Evolutionary conservation across 2,113 vertebrate genomes (phyloP).

Genomic region (Panthera tigris): DNA sequence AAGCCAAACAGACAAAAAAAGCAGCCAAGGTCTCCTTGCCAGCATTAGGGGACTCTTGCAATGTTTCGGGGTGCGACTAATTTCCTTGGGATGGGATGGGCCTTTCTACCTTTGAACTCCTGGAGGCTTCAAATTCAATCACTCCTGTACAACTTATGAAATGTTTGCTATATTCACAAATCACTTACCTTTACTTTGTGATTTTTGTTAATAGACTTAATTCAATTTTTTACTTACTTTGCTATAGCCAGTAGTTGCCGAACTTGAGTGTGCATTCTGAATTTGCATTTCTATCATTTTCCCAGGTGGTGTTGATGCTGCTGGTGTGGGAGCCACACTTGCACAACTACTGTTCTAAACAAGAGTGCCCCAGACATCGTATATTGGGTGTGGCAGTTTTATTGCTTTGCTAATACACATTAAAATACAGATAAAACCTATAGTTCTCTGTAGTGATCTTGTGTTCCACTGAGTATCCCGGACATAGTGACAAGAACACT

Average conservation of each 20-base stretch:
- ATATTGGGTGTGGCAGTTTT: not conserved
- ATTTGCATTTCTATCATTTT: not conserved
- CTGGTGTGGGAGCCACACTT: too few species aligned
- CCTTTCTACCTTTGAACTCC: not conserved
- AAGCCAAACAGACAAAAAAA: not conserved
- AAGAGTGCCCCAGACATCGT: not conserved
- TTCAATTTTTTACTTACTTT: not conserved
- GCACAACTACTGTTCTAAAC: not conserved
- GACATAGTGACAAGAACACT: not conserved
- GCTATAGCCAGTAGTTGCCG: not conserved
- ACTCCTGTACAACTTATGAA: not conserved
- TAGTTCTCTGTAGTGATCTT: not conserved
- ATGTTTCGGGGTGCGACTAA: not conserved
- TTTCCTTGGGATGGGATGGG: not conserved
- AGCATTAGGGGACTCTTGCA: not conserved
- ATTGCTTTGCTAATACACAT: not conserved
- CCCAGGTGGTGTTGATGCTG: not conserved
- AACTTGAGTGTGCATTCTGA: not conserved
- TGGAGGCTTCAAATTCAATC: not conserved
- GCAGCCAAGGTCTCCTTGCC: not conserved
- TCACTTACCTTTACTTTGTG: not conserved
- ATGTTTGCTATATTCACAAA: not conserved
- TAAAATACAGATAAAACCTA: not conserved
- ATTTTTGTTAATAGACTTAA: not conserved
- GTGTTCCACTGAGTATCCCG: not conserved